Evolutionary conservation across 2,797 vertebrate genomes (phyloP).

Genomic region (Kryptopterus vitreolus): DNA sequence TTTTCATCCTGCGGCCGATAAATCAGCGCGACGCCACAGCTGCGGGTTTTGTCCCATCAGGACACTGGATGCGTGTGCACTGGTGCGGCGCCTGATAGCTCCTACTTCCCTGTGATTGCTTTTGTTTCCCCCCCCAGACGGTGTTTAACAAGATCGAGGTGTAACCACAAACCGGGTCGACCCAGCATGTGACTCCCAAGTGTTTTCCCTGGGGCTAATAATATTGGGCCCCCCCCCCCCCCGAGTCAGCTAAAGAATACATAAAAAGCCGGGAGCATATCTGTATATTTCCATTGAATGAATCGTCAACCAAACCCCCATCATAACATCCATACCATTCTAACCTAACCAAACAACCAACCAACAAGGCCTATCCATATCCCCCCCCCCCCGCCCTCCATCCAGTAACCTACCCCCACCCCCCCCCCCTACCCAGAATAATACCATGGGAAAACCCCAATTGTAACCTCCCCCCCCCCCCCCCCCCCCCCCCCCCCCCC

Average conservation of each 20-base stretch:
- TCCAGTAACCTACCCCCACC: too few relatives aligned
- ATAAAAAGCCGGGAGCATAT: background rate
- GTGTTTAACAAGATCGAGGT: conserved; percentile 20
- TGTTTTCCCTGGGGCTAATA: conserved; percentile 2
- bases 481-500: too few relatives aligned
- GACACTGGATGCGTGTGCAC: conserved; percentile 26
- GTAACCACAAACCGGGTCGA: conserved; percentile 16
- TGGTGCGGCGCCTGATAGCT: conserved; percentile 17
- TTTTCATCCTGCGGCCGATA: conserved; percentile 49
- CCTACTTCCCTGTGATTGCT: conserved; percentile 9
- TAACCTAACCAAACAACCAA: too few relatives aligned
- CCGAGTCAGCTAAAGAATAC: background rate
- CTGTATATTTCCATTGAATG: background rate
- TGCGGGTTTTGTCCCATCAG: conserved; percentile 60
- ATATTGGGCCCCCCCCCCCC: background rate
- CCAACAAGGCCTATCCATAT: background rate
- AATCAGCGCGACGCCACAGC: conserved; percentile 59
- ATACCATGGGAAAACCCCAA: too few relatives aligned
- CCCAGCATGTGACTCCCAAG: background rate
- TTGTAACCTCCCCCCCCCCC: too few relatives aligned
- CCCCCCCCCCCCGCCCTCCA: too few relatives aligned
- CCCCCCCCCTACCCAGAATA: too few relatives aligned
- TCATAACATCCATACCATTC: background rate
- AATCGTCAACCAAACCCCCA: background rate
- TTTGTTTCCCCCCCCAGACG: conserved; percentile 9